These are phyloP conservation scores for Drosophila nebulosa DNA, from an alignment of 1,140 invertebrate species.

Conservation along the genomic window DNA sequence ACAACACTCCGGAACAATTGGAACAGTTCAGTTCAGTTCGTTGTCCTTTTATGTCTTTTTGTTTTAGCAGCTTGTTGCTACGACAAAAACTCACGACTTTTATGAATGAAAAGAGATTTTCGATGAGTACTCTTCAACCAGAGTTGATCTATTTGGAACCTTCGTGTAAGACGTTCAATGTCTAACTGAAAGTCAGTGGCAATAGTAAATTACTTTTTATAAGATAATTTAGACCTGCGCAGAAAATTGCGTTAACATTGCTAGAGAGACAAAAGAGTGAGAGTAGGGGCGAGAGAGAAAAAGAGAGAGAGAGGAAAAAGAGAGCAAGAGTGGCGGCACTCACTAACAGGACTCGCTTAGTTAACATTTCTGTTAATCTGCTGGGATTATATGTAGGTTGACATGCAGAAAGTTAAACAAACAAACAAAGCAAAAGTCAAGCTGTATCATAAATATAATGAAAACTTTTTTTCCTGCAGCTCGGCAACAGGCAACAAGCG, in stretches of 20 bases:
- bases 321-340: constrained; percentile 3
- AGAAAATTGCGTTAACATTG: constrained; percentile 22
- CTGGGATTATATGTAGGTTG: constrained; percentile 53
- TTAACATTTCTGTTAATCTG: constrained; percentile 11
- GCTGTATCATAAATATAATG: constrained; percentile 57
- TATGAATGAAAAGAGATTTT: constrained; percentile 39
- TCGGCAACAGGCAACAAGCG: constrained; percentile 54
- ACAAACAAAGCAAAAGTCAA: constrained; percentile 77
- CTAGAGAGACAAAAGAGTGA: background rate
- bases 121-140: background rate
- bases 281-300: background rate
- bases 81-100: constrained; percentile 40
- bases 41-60: constrained; percentile 68
- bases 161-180: constrained; percentile 50
- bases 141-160: background rate
- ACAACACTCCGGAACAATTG: background rate
- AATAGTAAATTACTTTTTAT: constrained; percentile 57
- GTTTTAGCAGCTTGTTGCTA: constrained; percentile 39
- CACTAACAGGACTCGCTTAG: constrained; percentile 29
- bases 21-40: constrained; percentile 45
- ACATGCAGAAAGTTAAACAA: constrained; percentile 66
- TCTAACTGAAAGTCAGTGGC: constrained; percentile 61
- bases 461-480: constrained; percentile 47
- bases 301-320: constrained; percentile 10
- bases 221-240: constrained; percentile 67